Conservation (phyloP, 2,797 vertebrate genomes). For the Coendou prehensilis region DNA sequence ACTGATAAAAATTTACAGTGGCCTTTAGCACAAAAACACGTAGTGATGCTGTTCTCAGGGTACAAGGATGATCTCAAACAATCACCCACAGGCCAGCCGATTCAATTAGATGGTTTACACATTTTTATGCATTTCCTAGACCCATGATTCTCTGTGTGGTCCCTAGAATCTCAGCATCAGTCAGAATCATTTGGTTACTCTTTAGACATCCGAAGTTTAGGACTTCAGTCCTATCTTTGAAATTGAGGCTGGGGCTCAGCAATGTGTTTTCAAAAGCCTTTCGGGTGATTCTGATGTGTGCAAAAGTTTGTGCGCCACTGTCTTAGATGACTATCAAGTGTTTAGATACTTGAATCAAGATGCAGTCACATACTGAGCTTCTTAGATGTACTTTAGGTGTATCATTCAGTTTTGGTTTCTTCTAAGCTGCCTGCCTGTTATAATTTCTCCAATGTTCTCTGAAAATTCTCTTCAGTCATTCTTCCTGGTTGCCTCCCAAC, state of each 20-base stretch:
- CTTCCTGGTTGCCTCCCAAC: neutral
- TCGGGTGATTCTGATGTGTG: neutral
- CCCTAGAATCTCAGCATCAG: neutral
- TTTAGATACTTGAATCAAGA: neutral
- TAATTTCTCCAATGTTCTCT: neutral
- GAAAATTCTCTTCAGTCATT: neutral
- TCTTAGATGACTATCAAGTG: neutral
- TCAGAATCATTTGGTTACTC: neutral
- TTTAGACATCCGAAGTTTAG: neutral
- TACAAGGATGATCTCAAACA: neutral
- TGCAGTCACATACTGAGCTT: neutral
- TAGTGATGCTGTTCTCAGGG: neutral
- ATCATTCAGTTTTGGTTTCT: neutral
- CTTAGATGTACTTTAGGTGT: neutral
- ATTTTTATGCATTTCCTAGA: neutral
- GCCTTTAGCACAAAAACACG: neutral
- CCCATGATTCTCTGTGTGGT: neutral
- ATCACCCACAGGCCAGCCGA: neutral
- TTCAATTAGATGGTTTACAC: neutral
- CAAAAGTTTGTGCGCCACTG: neutral
- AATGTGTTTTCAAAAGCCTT: neutral
- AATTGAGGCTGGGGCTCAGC: neutral
- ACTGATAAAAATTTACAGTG: conserved; percentile 25
- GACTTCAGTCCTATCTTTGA: neutral
- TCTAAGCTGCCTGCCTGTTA: neutral